A percentile compares a stretch with the other conserved stretches of the same genome.
These are phyloP conservation scores for Stratiolaelaps scimitus DNA, from an alignment of 1,140 invertebrate species.

Conservation along the genomic window DNA sequence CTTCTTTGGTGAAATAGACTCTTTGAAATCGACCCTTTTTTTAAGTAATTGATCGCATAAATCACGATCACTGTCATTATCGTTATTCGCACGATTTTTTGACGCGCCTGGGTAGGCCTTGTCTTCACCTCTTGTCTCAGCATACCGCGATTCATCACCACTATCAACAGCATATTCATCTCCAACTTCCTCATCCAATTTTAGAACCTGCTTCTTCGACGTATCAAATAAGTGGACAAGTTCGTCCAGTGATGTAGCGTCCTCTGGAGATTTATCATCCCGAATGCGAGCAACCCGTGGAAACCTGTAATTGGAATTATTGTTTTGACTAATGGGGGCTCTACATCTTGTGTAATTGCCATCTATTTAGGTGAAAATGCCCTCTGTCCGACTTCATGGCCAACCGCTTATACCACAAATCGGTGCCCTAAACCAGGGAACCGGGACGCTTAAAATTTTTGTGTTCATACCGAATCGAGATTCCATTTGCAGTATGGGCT, in stretches of 20 bases:
- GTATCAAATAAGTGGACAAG: constrained; percentile 43
- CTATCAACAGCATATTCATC: constrained; percentile 23
- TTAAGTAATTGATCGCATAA: background rate
- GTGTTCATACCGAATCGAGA: constrained; percentile 53
- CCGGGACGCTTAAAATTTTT: background rate
- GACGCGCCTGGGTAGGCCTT: background rate
- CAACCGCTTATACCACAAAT: no score
- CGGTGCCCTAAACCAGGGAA: background rate
- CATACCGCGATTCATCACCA: background rate
- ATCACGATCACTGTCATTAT: background rate
- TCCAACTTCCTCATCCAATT: constrained; percentile 29
- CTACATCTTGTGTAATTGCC: no score
- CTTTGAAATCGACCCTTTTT: background rate
- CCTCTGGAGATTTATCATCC: constrained; percentile 67
- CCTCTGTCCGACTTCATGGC: no score
- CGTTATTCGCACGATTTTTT: background rate
- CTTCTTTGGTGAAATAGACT: background rate
- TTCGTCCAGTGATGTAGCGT: constrained; percentile 63
- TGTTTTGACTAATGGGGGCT: background rate
- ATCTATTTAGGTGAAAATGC: no score
- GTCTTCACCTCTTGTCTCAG: background rate
- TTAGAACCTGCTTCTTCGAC: constrained; percentile 29
- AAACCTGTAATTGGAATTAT: constrained; percentile 48
- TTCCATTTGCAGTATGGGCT: constrained; percentile 73
- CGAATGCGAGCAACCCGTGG: constrained; percentile 70